Evolutionary conservation across 2,113 vertebrate genomes (phyloP).

Genomic region (Synodontis membranacea): DNA sequence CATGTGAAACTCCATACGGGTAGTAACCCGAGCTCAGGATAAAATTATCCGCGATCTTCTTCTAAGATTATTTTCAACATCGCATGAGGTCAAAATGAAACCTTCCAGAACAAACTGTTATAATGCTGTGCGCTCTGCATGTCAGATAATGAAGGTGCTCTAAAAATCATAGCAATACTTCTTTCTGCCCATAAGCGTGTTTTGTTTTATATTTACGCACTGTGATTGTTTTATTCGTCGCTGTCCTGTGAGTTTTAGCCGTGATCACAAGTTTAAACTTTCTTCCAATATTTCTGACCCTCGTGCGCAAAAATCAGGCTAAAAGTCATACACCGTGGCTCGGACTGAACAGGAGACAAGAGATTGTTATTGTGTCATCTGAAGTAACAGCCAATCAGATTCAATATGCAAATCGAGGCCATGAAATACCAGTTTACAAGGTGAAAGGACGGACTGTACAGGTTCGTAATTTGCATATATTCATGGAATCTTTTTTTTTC

Average conservation of each 20-base stretch:
- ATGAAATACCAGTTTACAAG: not conserved
- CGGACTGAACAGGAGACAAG: not conserved
- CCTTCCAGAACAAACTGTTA: not conserved
- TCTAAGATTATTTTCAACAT: not conserved
- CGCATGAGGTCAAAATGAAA: not conserved
- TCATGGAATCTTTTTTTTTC: no score
- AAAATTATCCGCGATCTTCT: not conserved
- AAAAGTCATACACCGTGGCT: not conserved
- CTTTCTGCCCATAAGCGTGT: not conserved
- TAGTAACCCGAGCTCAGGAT: not conserved
- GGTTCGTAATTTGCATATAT: not conserved
- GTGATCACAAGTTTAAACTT: not conserved
- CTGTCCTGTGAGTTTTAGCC: not conserved
- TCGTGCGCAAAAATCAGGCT: not conserved
- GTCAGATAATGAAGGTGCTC: not conserved
- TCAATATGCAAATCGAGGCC: not conserved
- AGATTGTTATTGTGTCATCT: not conserved
- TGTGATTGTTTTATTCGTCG: not conserved
- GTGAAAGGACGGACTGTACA: not conserved
- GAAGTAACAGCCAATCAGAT: conserved; percentile 2
- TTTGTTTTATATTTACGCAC: not conserved
- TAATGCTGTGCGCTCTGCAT: not conserved
- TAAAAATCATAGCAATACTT: not conserved
- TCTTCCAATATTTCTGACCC: not conserved
- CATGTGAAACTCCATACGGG: not conserved